Conservation (phyloP, 2,888 invertebrate species). For the Pseudococcus longispinus region DNA sequence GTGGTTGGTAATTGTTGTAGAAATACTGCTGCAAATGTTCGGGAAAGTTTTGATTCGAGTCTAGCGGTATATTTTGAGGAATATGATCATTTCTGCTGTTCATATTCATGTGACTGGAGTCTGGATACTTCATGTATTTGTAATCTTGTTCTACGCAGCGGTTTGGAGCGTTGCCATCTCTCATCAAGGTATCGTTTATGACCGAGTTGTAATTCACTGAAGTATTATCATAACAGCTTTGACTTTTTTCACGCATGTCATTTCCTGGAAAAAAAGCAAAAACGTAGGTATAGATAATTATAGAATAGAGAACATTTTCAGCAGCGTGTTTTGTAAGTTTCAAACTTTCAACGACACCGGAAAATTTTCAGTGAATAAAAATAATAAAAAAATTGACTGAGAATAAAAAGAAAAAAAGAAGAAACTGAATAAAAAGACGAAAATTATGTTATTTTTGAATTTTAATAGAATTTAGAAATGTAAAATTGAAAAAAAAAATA, state of each 20-base stretch:
- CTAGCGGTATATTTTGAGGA: background rate
- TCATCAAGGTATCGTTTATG: slow-evolving; percentile 1
- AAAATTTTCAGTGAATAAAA: too few species aligned
- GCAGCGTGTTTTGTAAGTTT: too few species aligned
- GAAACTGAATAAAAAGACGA: too few species aligned
- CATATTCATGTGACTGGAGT: slow-evolving; percentile 22
- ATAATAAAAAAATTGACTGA: too few species aligned
- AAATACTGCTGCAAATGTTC: slow-evolving; percentile 50
- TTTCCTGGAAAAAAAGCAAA: background rate
- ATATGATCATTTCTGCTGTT: background rate
- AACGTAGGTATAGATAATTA: background rate
- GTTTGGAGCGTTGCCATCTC: slow-evolving; percentile 24
- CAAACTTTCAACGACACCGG: too few species aligned
- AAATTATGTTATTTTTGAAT: too few species aligned
- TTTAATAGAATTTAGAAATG: too few species aligned
- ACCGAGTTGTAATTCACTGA: slow-evolving; percentile 34
- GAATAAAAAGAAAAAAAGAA: too few species aligned
- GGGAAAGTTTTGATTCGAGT: slow-evolving; percentile 49
- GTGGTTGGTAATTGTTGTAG: slow-evolving; percentile 43
- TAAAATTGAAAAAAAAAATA: too few species aligned
- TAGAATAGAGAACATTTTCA: background rate
- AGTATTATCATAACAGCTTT: slow-evolving; percentile 48
- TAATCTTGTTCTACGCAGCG: slow-evolving; percentile 48
- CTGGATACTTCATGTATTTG: slow-evolving; percentile 47
- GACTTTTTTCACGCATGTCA: slow-evolving; percentile 47